Base-by-base conservation (phyloP, 1,140 invertebrate genomes). In the Drosophila lacteicornis region DNA sequence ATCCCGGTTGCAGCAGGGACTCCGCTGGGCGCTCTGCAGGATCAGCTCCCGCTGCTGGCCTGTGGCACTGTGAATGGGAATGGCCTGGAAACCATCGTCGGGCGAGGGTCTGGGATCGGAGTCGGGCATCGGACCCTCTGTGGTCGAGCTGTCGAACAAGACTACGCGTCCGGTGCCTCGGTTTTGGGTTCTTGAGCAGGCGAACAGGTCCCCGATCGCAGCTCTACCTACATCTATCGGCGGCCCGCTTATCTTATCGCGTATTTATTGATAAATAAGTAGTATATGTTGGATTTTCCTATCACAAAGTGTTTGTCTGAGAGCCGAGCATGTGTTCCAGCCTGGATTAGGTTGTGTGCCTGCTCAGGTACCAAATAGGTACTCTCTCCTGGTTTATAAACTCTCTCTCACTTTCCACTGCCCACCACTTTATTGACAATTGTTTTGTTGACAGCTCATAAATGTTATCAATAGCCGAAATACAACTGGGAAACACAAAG, bases 201-300 rank as follows among this genome's bases (percentile, higher is more conserved):
- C 19, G 53, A 61, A 80, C 57, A 70, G 68, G 74, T 84, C 50
- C 45, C 17, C 38, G 46, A 56, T 70, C 42, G 49, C 43, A 53
- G 15, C 73, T 22, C 51, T 55, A 55, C 38, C 51, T 38, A 55
- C 80, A 86, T 68, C 80, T 62, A 77, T 83, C 8, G 63, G 36
- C 11, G 22, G 33, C 25, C 17, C 47, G 69, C 57, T 60, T 77
- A 87, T 83, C 84, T 88, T 86, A 86, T 86, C 83, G 71, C 59
- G 19, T 55, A 74, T 67, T 67, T 84, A 87, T 88, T 83, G 80
- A 83, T 80, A 80, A 78, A 49, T 47, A 36, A 56, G 67, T 55
- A 69, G 58, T 78, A 81, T 81, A 55, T 51, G 22, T 30, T 22
- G 30, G 43, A 49, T 70, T 78, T 45, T 33, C 19, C 61, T 79